These are phyloP conservation scores for Symphodus melops DNA, from an alignment of 2,113 vertebrate species.

Conservation along the genomic window DNA sequence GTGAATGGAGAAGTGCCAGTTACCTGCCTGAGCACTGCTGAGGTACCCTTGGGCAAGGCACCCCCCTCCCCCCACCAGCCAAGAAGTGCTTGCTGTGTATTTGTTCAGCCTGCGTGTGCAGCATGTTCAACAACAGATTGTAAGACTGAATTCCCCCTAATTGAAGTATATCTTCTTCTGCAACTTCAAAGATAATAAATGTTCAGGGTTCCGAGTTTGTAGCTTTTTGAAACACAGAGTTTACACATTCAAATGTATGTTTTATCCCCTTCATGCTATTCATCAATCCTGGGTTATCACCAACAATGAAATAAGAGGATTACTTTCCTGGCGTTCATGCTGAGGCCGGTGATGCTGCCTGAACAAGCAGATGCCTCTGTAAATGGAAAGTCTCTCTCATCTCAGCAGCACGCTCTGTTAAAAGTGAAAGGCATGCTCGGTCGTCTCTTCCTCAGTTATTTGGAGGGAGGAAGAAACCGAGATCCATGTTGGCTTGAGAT, in stretches of 20 bases:
- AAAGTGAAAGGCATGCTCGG: conserved; percentile 40
- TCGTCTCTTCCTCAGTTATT: conserved; percentile 36
- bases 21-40: no score
- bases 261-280: background rate
- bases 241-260: no score
- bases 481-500: conserved; percentile 45
- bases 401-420: conserved; percentile 1
- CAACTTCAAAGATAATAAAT: no score
- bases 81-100: no score
- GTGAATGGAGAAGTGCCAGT: no score
- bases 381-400: conserved; percentile 57
- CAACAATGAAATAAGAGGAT: conserved; percentile 9
- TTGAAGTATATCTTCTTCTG: background rate
- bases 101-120: no score
- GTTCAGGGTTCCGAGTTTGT: no score
- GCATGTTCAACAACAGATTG: no score
- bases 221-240: no score
- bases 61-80: no score
- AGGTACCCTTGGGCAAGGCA: no score
- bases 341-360: conserved; percentile 19
- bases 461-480: conserved; percentile 35
- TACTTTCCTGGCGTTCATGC: conserved; percentile 15
- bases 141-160: no score
- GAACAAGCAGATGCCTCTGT: conserved; percentile 46
- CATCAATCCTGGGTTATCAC: background rate